Base-by-base conservation (phyloP, 1,140 invertebrate genomes). In the Helicoverpa zea region DNA sequence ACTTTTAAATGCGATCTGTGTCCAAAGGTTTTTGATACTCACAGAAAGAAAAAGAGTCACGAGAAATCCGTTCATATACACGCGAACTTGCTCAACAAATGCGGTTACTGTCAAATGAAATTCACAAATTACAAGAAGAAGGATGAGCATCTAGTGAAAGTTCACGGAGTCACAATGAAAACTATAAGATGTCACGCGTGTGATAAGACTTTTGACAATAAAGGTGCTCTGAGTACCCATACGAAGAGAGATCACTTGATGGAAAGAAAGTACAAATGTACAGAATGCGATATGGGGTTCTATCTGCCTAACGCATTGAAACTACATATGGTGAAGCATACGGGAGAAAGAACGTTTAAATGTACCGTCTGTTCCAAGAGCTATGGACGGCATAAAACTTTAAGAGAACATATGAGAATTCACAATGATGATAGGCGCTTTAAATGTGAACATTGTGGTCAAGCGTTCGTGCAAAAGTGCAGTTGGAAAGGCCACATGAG, bases 281-380 rank as follows among this genome's bases (percentile, higher is more conserved):
- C 43, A 0, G 18, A 63, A 13, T 83, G 81, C 16, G 81, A 80
- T 51, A 83, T 76, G 72, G 80, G 52, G 1, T 83, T 83, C 13
- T 83, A 77, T 30, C 29, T 35, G 7, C 59, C 76, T 2, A 79
- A 68, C 13, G 76, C 59, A 52, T 47, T 81, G 18, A 76, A 66
- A 51, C 23, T 66, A 0, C 88, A 91, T 56, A 84, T 89, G 84
- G 79, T 88, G 7, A 89, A 87, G 16, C 90, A 91, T 56, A 84
- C 85, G 1, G 88, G 86, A 0, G 56, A 79, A 2, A 88, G 80
- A 59, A 59, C 82, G 16, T 87, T 83, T 54, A 75, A 88, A 35
- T 94, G 92, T 76, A 80, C 87, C 0, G 75, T 88, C 0, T 94
- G 95, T 61, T 87, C 92, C 12, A 96, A 95, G 76, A 88, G 90